Percentiles rank a stretch among this genome's conserved stretches.
These are phyloP conservation scores for Alviniconcha marisindica DNA, from an alignment of 1,140 invertebrate species.

Conservation along the genomic window DNA sequence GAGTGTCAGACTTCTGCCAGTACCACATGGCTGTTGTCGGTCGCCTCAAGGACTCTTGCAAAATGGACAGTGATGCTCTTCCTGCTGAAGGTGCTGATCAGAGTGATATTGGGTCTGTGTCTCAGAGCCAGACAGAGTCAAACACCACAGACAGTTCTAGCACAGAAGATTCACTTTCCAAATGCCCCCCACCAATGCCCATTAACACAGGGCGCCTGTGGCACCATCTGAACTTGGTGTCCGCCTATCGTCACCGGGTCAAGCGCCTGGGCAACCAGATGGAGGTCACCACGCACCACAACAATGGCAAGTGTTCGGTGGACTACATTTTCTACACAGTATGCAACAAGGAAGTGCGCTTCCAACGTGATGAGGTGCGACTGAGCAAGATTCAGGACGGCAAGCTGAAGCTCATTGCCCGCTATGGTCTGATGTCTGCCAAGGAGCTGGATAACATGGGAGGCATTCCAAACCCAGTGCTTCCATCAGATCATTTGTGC, in stretches of 20 bases:
- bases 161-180: no score
- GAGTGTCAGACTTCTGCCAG: constrained; percentile 83
- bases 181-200: neutral
- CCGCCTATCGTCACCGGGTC: constrained; percentile 66
- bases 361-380: constrained; percentile 10
- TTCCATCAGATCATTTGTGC: constrained; percentile 65
- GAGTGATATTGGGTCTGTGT: no score
- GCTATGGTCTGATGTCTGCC: constrained; percentile 81
- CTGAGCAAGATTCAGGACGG: constrained; percentile 56
- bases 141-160: no score
- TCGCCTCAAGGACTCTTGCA: neutral
- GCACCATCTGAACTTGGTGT: constrained; percentile 72
- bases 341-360: constrained; percentile 19
- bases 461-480: constrained; percentile 83
- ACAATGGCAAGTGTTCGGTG: constrained; percentile 61
- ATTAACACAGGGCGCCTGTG: constrained; percentile 47
- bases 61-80: no score
- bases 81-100: no score
- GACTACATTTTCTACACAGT: constrained; percentile 75
- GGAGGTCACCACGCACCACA: constrained; percentile 70
- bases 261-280: constrained; percentile 28
- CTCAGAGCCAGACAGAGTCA: no score
- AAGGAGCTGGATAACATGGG: constrained; percentile 80
- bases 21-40: constrained; percentile 72
- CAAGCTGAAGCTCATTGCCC: constrained; percentile 79